Evolutionary conservation across 2,113 vertebrate genomes (phyloP), one percentile per base, ranked within the genome.

Genomic region (Hipposideros armiger): DNA sequence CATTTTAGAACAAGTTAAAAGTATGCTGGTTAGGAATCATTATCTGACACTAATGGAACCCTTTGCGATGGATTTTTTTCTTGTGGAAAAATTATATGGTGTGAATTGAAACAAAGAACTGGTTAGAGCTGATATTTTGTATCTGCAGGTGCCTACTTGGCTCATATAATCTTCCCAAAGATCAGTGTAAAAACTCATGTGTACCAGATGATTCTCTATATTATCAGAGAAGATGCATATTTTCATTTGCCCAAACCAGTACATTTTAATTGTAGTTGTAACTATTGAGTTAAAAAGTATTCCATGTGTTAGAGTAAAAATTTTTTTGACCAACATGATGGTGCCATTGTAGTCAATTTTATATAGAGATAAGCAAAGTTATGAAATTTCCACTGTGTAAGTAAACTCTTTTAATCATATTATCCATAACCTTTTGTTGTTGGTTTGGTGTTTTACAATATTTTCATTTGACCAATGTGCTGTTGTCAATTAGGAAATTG

Each of bases 11-110:
- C 74, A 90, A 86, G 47, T 91, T 93, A 45, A 80, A 97, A 94
- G 88, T 96, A 47, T 91, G n/a, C 73, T 92, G 58, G 82, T 83
- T 95, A 87, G 82, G 28, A 91, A 96, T 95, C 88, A 87, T 88
- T 95, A 76, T 91, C 92, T 97, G 94, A 98, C 94, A 87, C 85
- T 89, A 97, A 97, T 98, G 96, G 96, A 97, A 82, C 58, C 28
- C 88, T 77, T 95, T 80, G 54, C 86, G 96, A 92, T 73, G 94
- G 73, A 67, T 85, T 52, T 90, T 95, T 7, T 58, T 77, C 8
- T 74, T 96, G 69, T 74, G 74, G 90, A 95, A 94, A 96, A 97
- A 94, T 93, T 96, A 89, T 88, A 94, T 92, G 67, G 82, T 97
- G 78, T 96, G 81, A 95, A 95, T 72, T 94, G 64, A 54, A 97